A percentile compares a stretch with the other conserved stretches of the same genome.
phyloP scores from a whole-genome alignment of 1,140 invertebrate genomes.

The Brachionus koreanus region DNA sequence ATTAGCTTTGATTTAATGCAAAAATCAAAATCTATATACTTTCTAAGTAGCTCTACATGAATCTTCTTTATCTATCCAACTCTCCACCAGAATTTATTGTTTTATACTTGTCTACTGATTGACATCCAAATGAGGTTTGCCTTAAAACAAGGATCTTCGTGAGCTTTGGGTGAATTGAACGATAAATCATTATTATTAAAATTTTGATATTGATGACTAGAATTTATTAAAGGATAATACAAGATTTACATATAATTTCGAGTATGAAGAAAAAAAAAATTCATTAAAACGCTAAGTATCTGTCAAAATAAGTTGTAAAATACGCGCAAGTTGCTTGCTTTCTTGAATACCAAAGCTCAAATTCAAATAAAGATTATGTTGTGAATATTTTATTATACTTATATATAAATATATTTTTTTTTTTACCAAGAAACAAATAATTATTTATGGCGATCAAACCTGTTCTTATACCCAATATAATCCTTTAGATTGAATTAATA shows the following conservation, averaged over 20 bases:
- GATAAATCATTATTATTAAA: neutral
- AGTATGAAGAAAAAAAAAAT: neutral
- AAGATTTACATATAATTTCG: conserved; percentile 11
- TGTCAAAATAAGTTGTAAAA: neutral
- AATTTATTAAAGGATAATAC: conserved; percentile 24
- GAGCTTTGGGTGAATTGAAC: neutral
- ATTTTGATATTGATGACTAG: neutral
- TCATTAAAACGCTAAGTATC: neutral
- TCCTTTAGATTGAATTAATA: neutral
- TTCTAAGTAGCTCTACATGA: neutral
- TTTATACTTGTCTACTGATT: neutral
- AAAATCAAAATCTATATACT: neutral
- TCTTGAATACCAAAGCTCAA: neutral
- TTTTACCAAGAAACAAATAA: neutral
- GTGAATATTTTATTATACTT: neutral
- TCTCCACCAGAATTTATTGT: neutral
- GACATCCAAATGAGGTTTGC: neutral
- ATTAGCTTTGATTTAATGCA: neutral
- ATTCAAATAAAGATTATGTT: neutral
- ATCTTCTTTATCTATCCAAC: neutral
- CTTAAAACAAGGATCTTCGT: neutral
- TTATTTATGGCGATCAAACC: neutral
- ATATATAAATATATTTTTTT: too few relatives aligned
- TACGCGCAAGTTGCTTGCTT: neutral
- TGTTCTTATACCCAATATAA: neutral